Evolutionary conservation across 2,797 vertebrate genomes (phyloP).

Genomic region (Sorex maritimensis): DNA sequence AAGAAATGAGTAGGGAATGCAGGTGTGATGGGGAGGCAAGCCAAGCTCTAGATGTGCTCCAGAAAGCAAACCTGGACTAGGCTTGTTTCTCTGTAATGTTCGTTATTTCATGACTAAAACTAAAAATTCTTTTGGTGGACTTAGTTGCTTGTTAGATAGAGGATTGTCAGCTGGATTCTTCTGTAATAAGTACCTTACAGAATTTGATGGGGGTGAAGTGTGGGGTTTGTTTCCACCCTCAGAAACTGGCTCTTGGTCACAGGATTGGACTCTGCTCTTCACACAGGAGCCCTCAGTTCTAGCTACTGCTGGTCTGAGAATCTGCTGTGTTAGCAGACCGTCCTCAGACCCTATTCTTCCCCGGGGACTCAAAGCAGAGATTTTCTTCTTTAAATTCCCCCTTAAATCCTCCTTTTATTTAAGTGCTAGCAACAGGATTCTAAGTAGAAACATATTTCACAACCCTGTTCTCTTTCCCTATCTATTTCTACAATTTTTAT

Average conservation of each 20-base stretch:
- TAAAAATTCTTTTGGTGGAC: neutral
- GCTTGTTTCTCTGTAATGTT: neutral
- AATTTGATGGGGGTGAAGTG: constrained; percentile 57
- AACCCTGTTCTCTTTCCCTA: constrained; percentile 86
- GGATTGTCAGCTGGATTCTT: neutral
- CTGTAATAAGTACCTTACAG: too few relatives aligned
- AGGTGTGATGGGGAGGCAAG: neutral
- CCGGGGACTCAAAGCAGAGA: constrained; percentile 82
- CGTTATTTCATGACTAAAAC: constrained; percentile 51
- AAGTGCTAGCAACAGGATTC: constrained; percentile 87
- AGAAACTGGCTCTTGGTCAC: constrained; percentile 82
- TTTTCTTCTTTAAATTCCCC: constrained; percentile 82
- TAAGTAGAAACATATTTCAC: constrained; percentile 91
- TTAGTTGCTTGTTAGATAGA: constrained; percentile 44
- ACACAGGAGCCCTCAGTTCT: constrained; percentile 84
- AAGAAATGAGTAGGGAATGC: neutral
- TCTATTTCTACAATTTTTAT: constrained; percentile 89
- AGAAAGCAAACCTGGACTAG: neutral
- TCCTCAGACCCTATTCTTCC: constrained; percentile 83
- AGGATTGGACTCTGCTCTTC: constrained; percentile 81
- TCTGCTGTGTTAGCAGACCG: constrained; percentile 88
- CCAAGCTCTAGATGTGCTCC: accelerated
- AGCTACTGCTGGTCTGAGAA: constrained; percentile 85
- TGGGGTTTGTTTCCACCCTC: constrained; percentile 84
- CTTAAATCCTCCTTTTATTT: constrained; percentile 85